Evolutionary conservation across 2,113 vertebrate species (phyloP), one percentile per base, ranked within the genome.

Genomic region (Aptenodytes forsteri): DNA sequence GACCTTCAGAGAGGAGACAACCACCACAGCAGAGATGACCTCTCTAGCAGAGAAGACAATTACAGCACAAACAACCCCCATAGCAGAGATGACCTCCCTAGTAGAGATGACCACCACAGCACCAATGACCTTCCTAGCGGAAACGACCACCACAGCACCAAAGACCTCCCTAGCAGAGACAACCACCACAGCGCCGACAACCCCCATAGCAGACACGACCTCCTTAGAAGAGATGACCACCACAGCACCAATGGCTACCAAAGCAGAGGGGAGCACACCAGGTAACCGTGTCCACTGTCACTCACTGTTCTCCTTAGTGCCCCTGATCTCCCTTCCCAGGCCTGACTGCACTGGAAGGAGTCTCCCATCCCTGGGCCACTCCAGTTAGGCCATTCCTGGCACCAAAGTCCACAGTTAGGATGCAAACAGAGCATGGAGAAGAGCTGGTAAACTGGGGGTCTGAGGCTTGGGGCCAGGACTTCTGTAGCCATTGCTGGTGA

Each of bases 1-100:
- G 0, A 34, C 11, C 8, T 6, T 1, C 23, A 7, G 2, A 15
- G 2, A 0, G 5, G n/a, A 64, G 16, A 16, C 1, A 1, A 3
- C 8, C 5, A 12, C 2, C 9, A 4, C 1, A 27, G 4, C 2
- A 10, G 42, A 42, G 42, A 11, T 0, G 0, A 6, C 1, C 2
- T 5, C 7, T 42, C 6, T 6, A 32, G 4, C 15, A 62, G 11
- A 46, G 6, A 61, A 1, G 2, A 54, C 7, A 23, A 17, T 2
- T 34, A 17, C 6, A 40, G 3, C 9, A 2, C 3, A 13, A 50
- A 44, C 6, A 9, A 25, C 36, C 21, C 3, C 10, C 32, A 3
- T 15, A 47, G 11, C 4, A 1, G 14, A 34, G 7, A 54, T 1
- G 0, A 34, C 11, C 8, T 6, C 1, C 23, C 8, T 3, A 15